Percentiles rank a stretch among this genome's conserved stretches.
phyloP scores from a whole-genome alignment of 2,797 vertebrate genomes.

The Ibycter americanus region DNA sequence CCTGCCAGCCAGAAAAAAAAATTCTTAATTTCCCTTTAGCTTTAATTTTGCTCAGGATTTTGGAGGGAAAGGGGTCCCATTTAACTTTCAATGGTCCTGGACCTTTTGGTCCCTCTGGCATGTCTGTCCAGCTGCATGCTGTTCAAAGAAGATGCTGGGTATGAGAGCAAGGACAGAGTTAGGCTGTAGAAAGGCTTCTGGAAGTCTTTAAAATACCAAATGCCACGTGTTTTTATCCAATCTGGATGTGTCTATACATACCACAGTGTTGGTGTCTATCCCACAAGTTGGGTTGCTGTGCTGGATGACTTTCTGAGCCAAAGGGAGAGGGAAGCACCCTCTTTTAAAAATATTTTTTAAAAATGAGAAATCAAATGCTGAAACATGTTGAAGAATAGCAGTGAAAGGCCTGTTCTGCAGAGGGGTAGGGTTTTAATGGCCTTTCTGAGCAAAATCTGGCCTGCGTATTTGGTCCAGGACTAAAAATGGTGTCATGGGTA shows the following conservation, averaged over 20 bases:
- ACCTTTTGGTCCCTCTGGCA: not conserved
- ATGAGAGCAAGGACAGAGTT: not conserved
- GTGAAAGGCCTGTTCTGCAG: not conserved
- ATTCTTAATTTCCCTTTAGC: not conserved
- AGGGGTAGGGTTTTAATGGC: not conserved
- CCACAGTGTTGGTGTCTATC: not conserved
- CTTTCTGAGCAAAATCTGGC: not conserved
- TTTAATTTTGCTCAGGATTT: slow-evolving; percentile 4
- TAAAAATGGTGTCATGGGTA: not conserved
- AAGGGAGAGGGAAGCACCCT: not conserved
- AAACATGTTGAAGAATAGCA: not conserved
- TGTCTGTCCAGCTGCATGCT: not conserved
- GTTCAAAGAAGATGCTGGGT: not conserved
- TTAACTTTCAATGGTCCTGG: not conserved
- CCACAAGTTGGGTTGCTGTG: not conserved
- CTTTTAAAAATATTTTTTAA: no score
- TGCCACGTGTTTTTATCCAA: not conserved
- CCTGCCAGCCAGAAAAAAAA: not conserved
- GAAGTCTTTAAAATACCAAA: not conserved
- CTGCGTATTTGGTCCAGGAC: not conserved
- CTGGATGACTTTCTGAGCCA: not conserved
- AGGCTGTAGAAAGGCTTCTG: not conserved
- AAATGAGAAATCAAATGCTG: not conserved
- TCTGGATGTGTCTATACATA: not conserved
- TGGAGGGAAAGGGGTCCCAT: not conserved